Evolutionary conservation across 1,140 invertebrate genomes (phyloP).

Genomic region (Plectus sambesii): DNA sequence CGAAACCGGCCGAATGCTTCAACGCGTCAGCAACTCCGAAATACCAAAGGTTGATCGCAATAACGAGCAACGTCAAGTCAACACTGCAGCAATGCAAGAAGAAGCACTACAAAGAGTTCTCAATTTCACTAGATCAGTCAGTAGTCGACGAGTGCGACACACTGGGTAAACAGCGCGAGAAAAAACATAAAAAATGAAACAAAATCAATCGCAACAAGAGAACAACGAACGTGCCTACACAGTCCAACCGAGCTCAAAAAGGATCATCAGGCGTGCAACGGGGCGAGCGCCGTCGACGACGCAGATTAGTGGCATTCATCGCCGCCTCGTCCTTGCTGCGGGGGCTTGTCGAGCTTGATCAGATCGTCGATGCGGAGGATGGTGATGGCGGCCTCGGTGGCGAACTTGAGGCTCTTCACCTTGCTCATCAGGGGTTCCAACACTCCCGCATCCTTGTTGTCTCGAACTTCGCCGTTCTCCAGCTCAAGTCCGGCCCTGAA

Average conservation of each 20-base stretch:
- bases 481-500: conserved; percentile 77
- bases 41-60: too few relatives aligned
- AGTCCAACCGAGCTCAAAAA: conserved; percentile 6
- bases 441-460: conserved; percentile 87
- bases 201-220: conserved; percentile 5
- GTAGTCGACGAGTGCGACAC: too few relatives aligned
- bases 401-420: conserved; percentile 96
- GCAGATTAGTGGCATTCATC: conserved; percentile 34
- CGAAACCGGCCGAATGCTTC: too few relatives aligned
- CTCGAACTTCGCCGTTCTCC: conserved; percentile 70
- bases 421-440: conserved; percentile 95
- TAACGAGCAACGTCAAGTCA: too few relatives aligned
- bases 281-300: too few relatives aligned
- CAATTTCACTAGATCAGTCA: too few relatives aligned
- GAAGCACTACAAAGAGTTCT: too few relatives aligned
- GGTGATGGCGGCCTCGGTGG: conserved; percentile 98
- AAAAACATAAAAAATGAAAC: neutral
- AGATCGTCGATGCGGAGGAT: conserved; percentile 98
- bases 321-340: conserved; percentile 32
- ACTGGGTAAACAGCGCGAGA: neutral
- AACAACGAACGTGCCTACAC: neutral
- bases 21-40: too few relatives aligned
- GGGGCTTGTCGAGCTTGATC: conserved; percentile 71
- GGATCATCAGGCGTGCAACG: neutral
- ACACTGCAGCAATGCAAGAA: too few relatives aligned